Base-by-base conservation (phyloP, 2,797 vertebrate species). In the Tokudaia muenninki region DNA sequence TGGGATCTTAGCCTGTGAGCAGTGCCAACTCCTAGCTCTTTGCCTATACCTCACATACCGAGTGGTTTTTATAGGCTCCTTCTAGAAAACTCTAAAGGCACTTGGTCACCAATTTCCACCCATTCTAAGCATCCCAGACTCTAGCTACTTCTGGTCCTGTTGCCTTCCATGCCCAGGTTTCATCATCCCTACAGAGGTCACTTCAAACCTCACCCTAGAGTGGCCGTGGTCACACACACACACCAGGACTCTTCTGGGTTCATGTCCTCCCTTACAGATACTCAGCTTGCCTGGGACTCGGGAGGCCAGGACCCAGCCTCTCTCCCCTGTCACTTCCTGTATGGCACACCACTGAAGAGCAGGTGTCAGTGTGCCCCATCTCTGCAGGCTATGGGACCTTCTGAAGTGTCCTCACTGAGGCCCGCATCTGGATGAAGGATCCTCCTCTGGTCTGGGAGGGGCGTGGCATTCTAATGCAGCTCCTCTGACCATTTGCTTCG, bases 1-100 rank as follows among this genome's bases (percentile, higher is more conserved):
- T 44, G 70, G 14, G 21, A 72, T 67, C 22, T 22, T 26, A 3
- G 4, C 21, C 74, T 0, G 0, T n/a, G 31, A 89, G 22, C 0
- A 31, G 22, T 6, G 55, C 34, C 21, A 59, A 50, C 50, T 78
- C 50, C 47, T 3, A 26, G 22, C 21, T 37, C 79, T 83, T 50
- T 11, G 55, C 67, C 70, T 67, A 50, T 11, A 37, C 10, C 52
- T 65, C 52, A 63, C 22, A 6, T 3, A 52, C 41, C 63, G 19
- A 34, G 37, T 55, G 11, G n/a, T 24, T 74, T 52, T 81, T 11
- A 86, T 70, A 89, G 59, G 59, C 1, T 50, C 88, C 55, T 34
- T 94, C 67, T 87, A 21, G 41, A n/a, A 44, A 83, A 41, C 31
- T 47, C 41, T 37, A 19, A 17, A 93, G 37, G 34, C 63, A 55